Evolutionary conservation across 2,113 vertebrate species (phyloP).

Genomic region (Mirounga angustirostris): DNA sequence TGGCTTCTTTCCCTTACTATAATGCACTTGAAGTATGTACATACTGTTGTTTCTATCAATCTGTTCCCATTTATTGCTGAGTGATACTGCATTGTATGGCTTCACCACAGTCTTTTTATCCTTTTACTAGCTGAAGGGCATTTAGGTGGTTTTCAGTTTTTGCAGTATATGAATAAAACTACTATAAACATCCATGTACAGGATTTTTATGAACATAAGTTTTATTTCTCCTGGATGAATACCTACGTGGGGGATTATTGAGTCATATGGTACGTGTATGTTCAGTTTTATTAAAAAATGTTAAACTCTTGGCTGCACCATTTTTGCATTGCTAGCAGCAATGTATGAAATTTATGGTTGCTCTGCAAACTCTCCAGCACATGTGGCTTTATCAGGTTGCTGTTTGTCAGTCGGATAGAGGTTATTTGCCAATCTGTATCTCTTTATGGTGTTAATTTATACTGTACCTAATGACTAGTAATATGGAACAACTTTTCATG

Average conservation of each 20-base stretch:
- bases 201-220: not conserved
- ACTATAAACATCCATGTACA: not conserved
- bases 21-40: not conserved
- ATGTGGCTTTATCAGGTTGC: not conserved
- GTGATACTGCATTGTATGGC: not conserved
- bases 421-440: not conserved
- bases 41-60: not conserved
- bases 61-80: not conserved
- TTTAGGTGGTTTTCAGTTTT: not conserved
- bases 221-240: not conserved
- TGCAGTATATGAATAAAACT: not conserved
- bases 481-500: not conserved
- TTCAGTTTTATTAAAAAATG: not conserved
- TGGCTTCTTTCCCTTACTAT: not conserved
- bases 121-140: not conserved
- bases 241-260: not conserved
- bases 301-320: not conserved
- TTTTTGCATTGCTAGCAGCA: not conserved
- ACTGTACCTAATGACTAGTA: not conserved
- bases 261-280: not conserved
- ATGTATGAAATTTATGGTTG: not conserved
- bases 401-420: not conserved
- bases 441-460: not conserved
- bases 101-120: not conserved
- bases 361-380: not conserved